A percentile compares a stretch with the other conserved stretches of the same genome.
Evolutionary conservation across 1,140 invertebrate genomes (phyloP).

Genomic region (Lucilia sericata): DNA sequence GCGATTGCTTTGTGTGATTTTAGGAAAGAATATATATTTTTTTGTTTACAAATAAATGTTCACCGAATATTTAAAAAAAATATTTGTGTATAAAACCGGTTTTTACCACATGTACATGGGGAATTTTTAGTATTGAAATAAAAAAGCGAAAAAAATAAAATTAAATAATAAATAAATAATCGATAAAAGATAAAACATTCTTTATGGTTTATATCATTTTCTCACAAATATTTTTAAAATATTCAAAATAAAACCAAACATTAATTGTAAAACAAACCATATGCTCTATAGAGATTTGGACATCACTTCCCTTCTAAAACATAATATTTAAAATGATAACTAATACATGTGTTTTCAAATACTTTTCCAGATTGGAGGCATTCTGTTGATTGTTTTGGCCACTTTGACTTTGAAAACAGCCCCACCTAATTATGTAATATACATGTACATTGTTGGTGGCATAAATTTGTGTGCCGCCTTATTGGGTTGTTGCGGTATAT

Average conservation of each 20-base stretch:
- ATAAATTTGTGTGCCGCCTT: conserved; percentile 57
- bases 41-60: too few relatives aligned
- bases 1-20: too few relatives aligned
- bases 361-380: conserved; percentile 39
- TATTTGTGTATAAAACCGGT: too few relatives aligned
- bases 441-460: conserved; percentile 51
- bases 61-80: too few relatives aligned
- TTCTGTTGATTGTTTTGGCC: conserved; percentile 38
- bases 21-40: too few relatives aligned
- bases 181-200: background rate
- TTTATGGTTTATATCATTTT: background rate
- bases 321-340: too few relatives aligned
- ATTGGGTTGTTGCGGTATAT: conserved; percentile 62
- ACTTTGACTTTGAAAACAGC: conserved; percentile 27
- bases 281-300: background rate
- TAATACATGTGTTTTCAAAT: background rate
- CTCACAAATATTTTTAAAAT: background rate
- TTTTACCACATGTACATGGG: too few relatives aligned
- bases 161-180: background rate
- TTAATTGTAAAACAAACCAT: background rate
- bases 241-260: too few relatives aligned
- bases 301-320: too few relatives aligned
- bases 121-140: too few relatives aligned
- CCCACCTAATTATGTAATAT: conserved; percentile 29
- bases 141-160: background rate